Evolutionary conservation across 2,888 invertebrate genomes (phyloP).

Genomic region (Pocota personata): DNA sequence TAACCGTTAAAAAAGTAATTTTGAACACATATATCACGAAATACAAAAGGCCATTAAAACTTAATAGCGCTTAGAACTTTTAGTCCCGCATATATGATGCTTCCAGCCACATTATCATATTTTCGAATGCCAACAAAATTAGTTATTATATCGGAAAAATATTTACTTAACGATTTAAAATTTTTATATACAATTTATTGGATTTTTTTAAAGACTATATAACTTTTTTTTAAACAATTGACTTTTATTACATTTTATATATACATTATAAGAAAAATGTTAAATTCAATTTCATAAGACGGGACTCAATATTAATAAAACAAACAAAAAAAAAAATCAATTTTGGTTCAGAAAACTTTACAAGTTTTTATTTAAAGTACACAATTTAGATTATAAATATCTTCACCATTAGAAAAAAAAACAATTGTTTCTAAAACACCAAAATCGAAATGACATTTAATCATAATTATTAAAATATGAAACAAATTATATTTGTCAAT

Average conservation of each 20-base stretch:
- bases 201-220: neutral
- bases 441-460: neutral
- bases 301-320: too few relatives aligned
- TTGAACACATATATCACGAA: too few relatives aligned
- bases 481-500: neutral
- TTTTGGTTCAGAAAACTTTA: too few relatives aligned
- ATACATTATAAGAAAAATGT: neutral
- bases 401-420: neutral
- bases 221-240: conserved; percentile 19
- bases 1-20: too few relatives aligned
- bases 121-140: neutral
- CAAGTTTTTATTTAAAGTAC: too few relatives aligned
- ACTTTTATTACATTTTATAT: conserved; percentile 6
- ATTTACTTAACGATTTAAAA: neutral
- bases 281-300: too few relatives aligned
- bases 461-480: neutral
- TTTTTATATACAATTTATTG: conserved; percentile 7
- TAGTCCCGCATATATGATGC: too few relatives aligned
- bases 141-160: neutral
- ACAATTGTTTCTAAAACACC: neutral
- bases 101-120: too few relatives aligned
- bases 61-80: too few relatives aligned
- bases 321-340: too few relatives aligned
- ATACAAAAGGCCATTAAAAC: too few relatives aligned
- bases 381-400: too few relatives aligned